Evolutionary conservation across 2,888 invertebrate genomes (phyloP).

Genomic region (Microchrysa polita): DNA sequence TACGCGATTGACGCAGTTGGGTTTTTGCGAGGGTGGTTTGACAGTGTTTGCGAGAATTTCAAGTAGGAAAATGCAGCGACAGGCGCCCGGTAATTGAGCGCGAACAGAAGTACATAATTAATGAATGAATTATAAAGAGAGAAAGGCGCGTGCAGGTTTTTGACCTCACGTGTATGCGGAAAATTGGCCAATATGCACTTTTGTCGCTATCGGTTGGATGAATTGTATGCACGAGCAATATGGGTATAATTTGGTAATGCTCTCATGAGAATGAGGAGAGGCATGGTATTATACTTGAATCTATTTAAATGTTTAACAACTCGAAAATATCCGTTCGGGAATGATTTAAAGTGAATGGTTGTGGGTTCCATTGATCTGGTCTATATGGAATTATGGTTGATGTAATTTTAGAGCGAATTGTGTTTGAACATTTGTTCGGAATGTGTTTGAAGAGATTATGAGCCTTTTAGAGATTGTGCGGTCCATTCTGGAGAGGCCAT

Average conservation of each 20-base stretch:
- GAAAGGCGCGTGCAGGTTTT: constrained; percentile 4
- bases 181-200: constrained; percentile 10
- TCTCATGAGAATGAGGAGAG: not conserved
- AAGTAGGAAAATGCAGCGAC: not conserved
- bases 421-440: too few species aligned
- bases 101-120: constrained; percentile 29
- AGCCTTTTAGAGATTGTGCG: too few species aligned
- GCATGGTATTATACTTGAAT: not conserved
- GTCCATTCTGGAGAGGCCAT: too few species aligned
- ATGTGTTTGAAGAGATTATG: too few species aligned
- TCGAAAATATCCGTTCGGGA: constrained; percentile 9
- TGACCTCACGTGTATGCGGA: not conserved
- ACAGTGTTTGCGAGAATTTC: too few species aligned
- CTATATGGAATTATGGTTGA: too few species aligned
- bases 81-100: constrained; percentile 30
- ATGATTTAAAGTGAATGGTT: too few species aligned
- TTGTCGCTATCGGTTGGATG: not conserved
- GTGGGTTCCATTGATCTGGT: too few species aligned
- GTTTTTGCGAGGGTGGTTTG: too few species aligned
- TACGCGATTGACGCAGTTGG: too few species aligned
- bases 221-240: constrained; percentile 11
- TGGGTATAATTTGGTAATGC: not conserved
- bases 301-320: constrained; percentile 15
- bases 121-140: constrained; percentile 16
- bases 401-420: too few species aligned